phyloP scores from a whole-genome alignment of 2,797 vertebrate genomes.

The Enoplosus armatus region DNA sequence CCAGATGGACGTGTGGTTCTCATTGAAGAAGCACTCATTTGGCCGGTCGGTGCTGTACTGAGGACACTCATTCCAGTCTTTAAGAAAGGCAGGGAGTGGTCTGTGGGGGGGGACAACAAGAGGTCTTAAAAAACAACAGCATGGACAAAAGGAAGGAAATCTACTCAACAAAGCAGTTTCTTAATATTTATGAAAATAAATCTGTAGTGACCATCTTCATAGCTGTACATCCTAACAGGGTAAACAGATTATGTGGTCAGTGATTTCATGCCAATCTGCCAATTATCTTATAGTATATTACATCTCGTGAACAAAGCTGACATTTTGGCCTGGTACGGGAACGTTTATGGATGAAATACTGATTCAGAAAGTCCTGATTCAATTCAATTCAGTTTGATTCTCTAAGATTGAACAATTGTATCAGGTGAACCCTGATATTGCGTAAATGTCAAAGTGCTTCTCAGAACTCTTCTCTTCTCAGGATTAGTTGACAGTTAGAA shows the following conservation, averaged over 20 bases:
- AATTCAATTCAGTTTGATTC: neutral
- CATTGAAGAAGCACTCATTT: constrained; percentile 94
- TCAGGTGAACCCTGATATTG: neutral
- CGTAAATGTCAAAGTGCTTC: neutral
- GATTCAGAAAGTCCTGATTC: neutral
- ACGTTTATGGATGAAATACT: neutral
- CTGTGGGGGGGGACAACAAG: constrained; percentile 38
- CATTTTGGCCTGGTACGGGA: neutral
- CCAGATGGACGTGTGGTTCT: constrained; percentile 92
- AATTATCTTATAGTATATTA: neutral
- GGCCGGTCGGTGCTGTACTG: constrained; percentile 87
- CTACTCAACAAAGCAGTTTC: neutral
- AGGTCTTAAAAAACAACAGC: neutral
- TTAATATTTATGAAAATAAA: neutral
- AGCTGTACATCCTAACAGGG: neutral
- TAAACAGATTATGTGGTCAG: neutral
- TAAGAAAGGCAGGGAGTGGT: neutral
- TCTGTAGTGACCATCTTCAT: neutral
- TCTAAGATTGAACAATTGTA: neutral
- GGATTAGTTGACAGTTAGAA: neutral
- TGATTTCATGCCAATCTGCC: neutral
- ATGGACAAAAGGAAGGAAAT: neutral
- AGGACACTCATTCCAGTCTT: constrained; percentile 93
- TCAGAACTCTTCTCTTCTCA: too few relatives aligned
- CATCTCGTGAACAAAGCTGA: neutral